Evolutionary conservation across 64 coral and sea anemone genomes (phyloP).

Genomic region (Montipora foliosa): DNA sequence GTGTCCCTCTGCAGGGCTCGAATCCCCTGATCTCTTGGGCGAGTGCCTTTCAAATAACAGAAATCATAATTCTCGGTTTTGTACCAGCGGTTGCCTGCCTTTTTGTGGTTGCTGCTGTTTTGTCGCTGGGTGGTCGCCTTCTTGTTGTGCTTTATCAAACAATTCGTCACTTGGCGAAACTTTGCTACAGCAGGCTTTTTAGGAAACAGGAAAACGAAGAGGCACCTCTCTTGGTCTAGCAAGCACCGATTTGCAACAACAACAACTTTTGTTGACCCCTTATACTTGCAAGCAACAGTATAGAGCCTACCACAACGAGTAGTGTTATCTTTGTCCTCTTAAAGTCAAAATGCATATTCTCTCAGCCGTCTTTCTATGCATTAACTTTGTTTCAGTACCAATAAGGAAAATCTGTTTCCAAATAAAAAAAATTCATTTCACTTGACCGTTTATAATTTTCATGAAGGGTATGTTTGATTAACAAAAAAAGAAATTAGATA

Average conservation of each 20-base stretch:
- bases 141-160: neutral
- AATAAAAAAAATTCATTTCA: constrained; percentile 3
- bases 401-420: neutral
- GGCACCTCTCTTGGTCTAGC: neutral
- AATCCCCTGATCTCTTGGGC: neutral
- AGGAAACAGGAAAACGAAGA: neutral
- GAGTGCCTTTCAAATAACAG: neutral
- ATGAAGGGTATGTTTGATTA: neutral
- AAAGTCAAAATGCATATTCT: neutral
- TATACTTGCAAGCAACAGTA: neutral
- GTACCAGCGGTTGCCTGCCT: neutral
- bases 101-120: neutral
- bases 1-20: neutral
- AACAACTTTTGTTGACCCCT: too few relatives aligned
- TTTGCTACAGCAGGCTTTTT: neutral
- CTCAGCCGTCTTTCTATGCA: neutral
- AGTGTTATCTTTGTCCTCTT: neutral
- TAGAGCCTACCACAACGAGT: neutral
- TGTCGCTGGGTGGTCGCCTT: neutral
- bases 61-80: neutral
- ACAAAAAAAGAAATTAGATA: neutral
- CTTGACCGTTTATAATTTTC: neutral
- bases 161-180: neutral
- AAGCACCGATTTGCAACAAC: neutral
- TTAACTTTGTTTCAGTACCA: neutral